Evolutionary conservation across 2,113 vertebrate genomes (phyloP).

Genomic region (Calonectris borealis): DNA sequence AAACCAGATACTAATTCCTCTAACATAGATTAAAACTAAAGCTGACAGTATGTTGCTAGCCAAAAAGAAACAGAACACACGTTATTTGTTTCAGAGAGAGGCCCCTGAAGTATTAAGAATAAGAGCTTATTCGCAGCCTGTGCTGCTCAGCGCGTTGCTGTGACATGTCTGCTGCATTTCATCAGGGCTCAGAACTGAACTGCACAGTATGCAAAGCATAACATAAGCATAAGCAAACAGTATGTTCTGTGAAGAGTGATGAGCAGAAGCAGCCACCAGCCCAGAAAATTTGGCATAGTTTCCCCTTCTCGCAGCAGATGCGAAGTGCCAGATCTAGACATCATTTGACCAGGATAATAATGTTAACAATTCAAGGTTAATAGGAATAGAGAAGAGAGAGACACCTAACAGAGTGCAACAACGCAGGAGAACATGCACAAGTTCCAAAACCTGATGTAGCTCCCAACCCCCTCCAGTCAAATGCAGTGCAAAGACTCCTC

Average conservation of each 20-base stretch:
- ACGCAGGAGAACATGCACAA: accelerated
- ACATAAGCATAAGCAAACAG: neutral
- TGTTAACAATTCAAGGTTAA: neutral
- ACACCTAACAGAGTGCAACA: neutral
- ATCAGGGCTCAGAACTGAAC: neutral
- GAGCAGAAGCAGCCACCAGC: neutral
- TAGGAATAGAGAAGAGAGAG: accelerated
- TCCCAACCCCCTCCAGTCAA: neutral
- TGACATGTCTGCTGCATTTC: neutral
- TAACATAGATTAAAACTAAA: neutral
- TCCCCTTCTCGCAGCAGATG: neutral
- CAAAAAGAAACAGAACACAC: neutral
- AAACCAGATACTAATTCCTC: neutral
- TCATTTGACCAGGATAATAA: neutral
- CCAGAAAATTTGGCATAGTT: neutral
- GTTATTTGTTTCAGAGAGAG: neutral
- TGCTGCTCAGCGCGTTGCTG: neutral
- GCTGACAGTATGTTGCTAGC: neutral
- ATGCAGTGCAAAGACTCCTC: neutral
- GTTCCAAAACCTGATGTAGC: neutral
- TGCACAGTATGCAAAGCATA: too few species aligned
- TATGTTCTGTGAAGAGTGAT: neutral
- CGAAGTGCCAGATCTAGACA: neutral
- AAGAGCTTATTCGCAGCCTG: neutral
- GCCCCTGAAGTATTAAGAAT: neutral